Base-by-base conservation (phyloP, 2,113 vertebrate species). In the Gasterosteus nipponicus region DNA sequence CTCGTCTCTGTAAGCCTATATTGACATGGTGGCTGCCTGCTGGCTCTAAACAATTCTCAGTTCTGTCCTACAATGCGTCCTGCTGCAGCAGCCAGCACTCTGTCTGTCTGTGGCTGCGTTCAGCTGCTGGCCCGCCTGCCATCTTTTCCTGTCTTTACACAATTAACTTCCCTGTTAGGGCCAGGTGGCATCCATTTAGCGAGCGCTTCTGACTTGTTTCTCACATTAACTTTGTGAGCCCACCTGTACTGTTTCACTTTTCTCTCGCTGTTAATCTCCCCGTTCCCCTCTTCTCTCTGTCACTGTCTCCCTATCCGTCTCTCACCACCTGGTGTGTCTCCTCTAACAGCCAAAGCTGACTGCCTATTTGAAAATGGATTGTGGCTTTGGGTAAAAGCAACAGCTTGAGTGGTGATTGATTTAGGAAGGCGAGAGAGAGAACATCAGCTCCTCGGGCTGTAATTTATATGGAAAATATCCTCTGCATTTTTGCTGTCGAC, bases 111-210 rank as follows among this genome's bases (percentile, higher is more conserved):
- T 75, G 77, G 68, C 72, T 87, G 71, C 51, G 61, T 61, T 84
- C 46, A 63, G 51, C 68, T 75, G 46, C 70, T 71, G 60, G 71
- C 31, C 65, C 39, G 47, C 54, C 51, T 76, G 74, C 56, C 70
- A 71, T 47, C 18, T n/a, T 69, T 61, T 78, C 64, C 59, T 67
- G 60, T 82, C 49, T 79, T 83, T 69, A 64, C 69, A 80, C 69
- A 82, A 84, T 89, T 86, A 46, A 77, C 73, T 81, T 86, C 82
- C 77, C 69, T 77, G 77, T 67, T 63, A 49, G 69, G 29, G 71
- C 75, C 87, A 92, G 81, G 90, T 89, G 86, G 81, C 67, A 54
- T 73, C 84, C 59, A 85, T 89, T 92, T 85, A 87, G 68, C 54
- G 64, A 83, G 60, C 10, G 15, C 46, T 42, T 67, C 49, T 77